phyloP scores from a whole-genome alignment of 2,113 vertebrate species.

The Chinchilla lanigera region DNA sequence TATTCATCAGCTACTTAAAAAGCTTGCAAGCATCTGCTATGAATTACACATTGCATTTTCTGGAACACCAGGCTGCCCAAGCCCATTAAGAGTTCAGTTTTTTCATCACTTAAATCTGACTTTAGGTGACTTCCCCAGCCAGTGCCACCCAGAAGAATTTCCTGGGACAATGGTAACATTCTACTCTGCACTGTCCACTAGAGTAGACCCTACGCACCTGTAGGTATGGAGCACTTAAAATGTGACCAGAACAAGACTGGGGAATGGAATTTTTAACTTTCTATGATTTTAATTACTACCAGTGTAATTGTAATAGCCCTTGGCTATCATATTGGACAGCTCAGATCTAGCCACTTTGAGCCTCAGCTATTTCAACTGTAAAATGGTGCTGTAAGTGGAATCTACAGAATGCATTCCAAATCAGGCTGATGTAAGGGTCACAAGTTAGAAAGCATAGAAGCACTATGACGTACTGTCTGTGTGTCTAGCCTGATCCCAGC shows the following conservation, averaged over 20 bases:
- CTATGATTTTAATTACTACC: background rate
- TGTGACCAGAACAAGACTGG: accelerated
- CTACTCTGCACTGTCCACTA: background rate
- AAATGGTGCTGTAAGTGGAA: background rate
- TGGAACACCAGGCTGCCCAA: background rate
- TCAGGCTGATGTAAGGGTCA: accelerated
- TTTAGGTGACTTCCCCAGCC: background rate
- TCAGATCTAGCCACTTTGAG: background rate
- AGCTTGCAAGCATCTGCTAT: background rate
- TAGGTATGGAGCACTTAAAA: background rate
- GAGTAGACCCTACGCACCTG: accelerated
- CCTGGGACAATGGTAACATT: background rate
- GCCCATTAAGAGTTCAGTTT: background rate
- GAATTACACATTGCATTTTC: background rate
- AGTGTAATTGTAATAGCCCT: background rate
- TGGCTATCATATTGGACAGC: background rate
- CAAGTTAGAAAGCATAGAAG: background rate
- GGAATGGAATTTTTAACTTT: background rate
- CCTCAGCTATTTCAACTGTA: background rate
- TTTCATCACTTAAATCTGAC: background rate
- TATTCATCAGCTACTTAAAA: background rate
- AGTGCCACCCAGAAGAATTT: background rate
- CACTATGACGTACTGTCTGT: background rate
- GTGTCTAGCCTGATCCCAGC: background rate
- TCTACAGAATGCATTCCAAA: background rate